phyloP scores from a whole-genome alignment of 2,888 invertebrate species.

The Leptarthrus brevirostris region DNA sequence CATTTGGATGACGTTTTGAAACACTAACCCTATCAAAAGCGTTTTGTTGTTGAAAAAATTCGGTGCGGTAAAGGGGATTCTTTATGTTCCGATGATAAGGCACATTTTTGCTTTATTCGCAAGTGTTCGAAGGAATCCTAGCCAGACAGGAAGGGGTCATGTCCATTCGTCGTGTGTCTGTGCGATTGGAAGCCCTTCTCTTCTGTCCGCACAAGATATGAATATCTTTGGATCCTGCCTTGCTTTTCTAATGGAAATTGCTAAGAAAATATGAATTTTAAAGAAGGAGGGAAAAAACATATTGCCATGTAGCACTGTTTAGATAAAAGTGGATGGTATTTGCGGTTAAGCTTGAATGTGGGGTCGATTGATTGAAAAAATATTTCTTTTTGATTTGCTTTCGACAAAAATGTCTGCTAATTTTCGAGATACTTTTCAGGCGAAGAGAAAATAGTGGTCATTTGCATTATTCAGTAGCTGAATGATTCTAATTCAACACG shows the following conservation, averaged over 20 bases:
- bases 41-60: slow-evolving; percentile 17
- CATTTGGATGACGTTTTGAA: slow-evolving; percentile 38
- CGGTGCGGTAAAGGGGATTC: neutral
- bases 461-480: too few relatives aligned
- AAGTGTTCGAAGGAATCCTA: slow-evolving; percentile 17
- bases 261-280: slow-evolving; percentile 33
- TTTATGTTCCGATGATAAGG: slow-evolving; percentile 15
- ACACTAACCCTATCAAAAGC: slow-evolving; percentile 41
- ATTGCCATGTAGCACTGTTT: neutral
- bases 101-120: slow-evolving; percentile 38
- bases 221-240: slow-evolving; percentile 12
- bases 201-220: slow-evolving; percentile 28
- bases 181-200: slow-evolving; percentile 23
- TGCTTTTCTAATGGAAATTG: slow-evolving; percentile 35
- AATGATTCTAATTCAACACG: too few relatives aligned
- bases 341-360: too few relatives aligned
- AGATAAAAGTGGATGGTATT: too few relatives aligned
- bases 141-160: neutral
- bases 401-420: too few relatives aligned
- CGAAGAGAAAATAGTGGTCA: too few relatives aligned
- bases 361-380: too few relatives aligned
- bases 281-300: neutral
- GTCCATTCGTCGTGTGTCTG: slow-evolving; percentile 22
- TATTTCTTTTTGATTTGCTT: too few relatives aligned
- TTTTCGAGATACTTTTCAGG: too few relatives aligned